A percentile compares a stretch with the other conserved stretches of the same genome.
Evolutionary conservation across 92 coral and sea anemone genomes (phyloP).

Genomic region (Pocillopora grandis): DNA sequence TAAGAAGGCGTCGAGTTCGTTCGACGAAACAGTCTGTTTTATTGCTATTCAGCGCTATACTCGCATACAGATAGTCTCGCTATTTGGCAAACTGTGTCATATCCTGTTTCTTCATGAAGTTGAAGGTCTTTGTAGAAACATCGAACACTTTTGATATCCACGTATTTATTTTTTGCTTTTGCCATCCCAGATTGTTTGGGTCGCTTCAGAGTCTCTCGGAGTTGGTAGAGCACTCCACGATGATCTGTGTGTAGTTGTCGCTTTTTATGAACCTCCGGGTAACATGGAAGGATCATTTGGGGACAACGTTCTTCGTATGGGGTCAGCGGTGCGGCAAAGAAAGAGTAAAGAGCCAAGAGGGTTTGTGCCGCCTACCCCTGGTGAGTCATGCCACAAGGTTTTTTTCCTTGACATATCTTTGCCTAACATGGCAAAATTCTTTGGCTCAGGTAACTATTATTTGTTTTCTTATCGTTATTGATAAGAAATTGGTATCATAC

Average conservation of each 20-base stretch:
- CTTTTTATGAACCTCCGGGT: conserved; percentile 98
- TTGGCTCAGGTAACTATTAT: too few species aligned
- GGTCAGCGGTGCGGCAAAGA: conserved; percentile 57
- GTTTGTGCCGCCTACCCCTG: conserved; percentile 75
- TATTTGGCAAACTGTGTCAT: too few species aligned
- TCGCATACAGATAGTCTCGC: too few species aligned
- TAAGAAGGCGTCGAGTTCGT: too few species aligned
- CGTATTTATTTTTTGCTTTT: neutral
- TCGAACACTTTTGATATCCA: neutral
- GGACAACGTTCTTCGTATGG: conserved; percentile 73
- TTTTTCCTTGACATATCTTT: too few species aligned
- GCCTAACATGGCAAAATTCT: too few species aligned
- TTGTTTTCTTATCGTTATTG: too few species aligned
- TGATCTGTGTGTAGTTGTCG: conserved; percentile 92
- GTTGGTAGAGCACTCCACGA: conserved; percentile 84
- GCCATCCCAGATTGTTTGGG: conserved; percentile 82
- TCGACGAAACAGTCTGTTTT: too few species aligned
- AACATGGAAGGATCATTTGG: conserved; percentile 89
- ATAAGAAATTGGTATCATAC: too few species aligned
- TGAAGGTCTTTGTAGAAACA: neutral
- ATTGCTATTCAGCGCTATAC: too few species aligned
- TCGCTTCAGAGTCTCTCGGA: conserved; percentile 86
- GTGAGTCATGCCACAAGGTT: conserved; percentile 31
- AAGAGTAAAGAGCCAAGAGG: conserved; percentile 56
- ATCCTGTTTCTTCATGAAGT: too few species aligned